Percentiles rank a stretch among this genome's conserved stretches.
Evolutionary conservation across 2,113 vertebrate species (phyloP).

Genomic region (Sinocyclocheilus anophthalmus): DNA sequence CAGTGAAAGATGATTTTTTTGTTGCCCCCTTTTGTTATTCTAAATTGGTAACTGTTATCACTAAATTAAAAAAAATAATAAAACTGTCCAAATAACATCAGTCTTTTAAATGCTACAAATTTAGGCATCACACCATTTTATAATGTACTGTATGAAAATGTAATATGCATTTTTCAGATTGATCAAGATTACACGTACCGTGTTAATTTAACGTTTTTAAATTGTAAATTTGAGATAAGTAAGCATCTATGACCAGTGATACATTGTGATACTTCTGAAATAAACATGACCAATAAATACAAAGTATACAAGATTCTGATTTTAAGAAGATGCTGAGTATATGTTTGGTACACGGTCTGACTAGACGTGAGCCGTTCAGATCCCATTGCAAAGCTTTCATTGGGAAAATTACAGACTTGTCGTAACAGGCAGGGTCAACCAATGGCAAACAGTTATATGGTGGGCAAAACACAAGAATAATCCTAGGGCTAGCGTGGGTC

Average conservation of each 20-base stretch:
- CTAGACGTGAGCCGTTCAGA: no score
- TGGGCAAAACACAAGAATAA: no score
- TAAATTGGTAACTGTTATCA: not conserved
- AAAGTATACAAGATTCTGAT: not conserved
- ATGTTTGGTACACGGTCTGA: no score
- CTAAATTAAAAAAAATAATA: not conserved
- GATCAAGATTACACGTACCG: not conserved
- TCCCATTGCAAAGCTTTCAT: no score
- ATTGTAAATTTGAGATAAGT: not conserved
- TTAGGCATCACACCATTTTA: not conserved
- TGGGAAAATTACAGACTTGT: no score
- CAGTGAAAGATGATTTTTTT: no score
- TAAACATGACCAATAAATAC: not conserved
- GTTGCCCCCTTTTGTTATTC: no score
- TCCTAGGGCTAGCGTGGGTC: no score
- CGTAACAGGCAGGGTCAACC: no score
- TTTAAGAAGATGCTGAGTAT: not conserved
- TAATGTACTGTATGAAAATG: not conserved
- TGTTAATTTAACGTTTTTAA: not conserved
- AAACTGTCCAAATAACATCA: not conserved
- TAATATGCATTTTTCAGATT: not conserved
- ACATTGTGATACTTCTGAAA: not conserved
- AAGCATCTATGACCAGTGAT: not conserved
- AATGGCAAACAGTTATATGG: no score
- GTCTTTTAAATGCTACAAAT: not conserved